Conservation (phyloP, 2,113 vertebrate species). For the Cyphomyrus plagiostoma region DNA sequence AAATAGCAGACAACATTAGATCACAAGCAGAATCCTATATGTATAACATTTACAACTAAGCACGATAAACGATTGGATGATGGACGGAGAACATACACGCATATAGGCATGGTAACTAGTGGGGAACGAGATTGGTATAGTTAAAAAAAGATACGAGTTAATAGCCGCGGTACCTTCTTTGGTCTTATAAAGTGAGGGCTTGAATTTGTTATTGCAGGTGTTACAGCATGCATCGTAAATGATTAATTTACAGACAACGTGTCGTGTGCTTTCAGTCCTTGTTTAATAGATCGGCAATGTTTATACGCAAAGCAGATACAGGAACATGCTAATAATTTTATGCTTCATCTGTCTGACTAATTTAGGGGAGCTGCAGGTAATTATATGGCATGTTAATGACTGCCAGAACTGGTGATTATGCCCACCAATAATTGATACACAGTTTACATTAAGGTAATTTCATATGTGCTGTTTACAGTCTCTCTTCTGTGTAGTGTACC, state of each 20-base stretch:
- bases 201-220: not conserved
- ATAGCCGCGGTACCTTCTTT: not conserved
- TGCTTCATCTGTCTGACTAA: slow-evolving; percentile 28
- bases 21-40: not conserved
- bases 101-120: not conserved
- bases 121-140: not conserved
- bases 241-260: slow-evolving; percentile 14
- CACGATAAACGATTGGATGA: not conserved
- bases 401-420: slow-evolving; percentile 20
- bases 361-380: slow-evolving; percentile 23
- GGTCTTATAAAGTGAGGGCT: not conserved
- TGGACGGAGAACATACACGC: not conserved
- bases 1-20: not conserved
- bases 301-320: slow-evolving; percentile 11
- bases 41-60: not conserved
- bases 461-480: not conserved
- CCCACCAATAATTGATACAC: slow-evolving; percentile 20
- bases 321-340: slow-evolving; percentile 26
- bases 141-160: not conserved
- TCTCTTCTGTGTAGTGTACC: not conserved
- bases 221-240: not conserved
- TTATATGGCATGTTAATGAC: slow-evolving; percentile 24
- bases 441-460: slow-evolving; percentile 6
- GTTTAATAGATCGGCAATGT: slow-evolving; percentile 1
- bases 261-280: not conserved